These are phyloP conservation scores for Anarhynchus alexandrinus DNA, from an alignment of 2,113 vertebrate species.

Conservation along the genomic window DNA sequence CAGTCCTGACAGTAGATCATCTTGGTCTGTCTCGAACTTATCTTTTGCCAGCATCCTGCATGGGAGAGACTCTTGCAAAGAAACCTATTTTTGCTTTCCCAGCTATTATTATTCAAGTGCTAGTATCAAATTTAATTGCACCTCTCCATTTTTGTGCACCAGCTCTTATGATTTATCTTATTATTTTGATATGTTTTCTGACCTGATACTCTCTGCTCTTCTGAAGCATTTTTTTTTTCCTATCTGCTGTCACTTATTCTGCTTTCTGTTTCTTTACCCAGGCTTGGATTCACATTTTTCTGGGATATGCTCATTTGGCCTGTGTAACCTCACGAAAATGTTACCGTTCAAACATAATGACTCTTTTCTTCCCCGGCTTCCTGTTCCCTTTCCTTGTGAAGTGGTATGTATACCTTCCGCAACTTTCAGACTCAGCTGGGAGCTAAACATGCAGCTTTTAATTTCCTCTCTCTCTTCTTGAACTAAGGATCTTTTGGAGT, in stretches of 20 bases:
- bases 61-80: background rate
- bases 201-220: background rate
- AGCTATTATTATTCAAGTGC: background rate
- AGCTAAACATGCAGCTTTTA: constrained; percentile 23
- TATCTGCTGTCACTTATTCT: background rate
- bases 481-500: background rate
- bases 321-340: constrained; percentile 26
- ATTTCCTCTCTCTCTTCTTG: constrained; percentile 33
- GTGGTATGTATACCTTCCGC: constrained; percentile 48
- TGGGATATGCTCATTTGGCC: constrained; percentile 44
- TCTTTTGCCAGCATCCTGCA: background rate
- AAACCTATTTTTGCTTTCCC: background rate
- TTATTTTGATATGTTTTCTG: background rate
- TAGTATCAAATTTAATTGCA: background rate
- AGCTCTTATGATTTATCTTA: background rate
- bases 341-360: constrained; percentile 52
- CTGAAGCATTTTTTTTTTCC: background rate
- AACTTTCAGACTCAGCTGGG: constrained; percentile 37
- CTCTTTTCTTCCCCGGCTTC: constrained; percentile 54
- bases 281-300: constrained; percentile 51
- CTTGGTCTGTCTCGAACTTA: background rate
- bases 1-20: background rate
- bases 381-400: constrained; percentile 59
- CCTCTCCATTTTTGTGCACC: background rate
- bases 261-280: constrained; percentile 8